Evolutionary conservation across 2,888 invertebrate species (phyloP), one percentile per base, ranked within the genome.

Genomic region (Sinotaia quadrata): DNA sequence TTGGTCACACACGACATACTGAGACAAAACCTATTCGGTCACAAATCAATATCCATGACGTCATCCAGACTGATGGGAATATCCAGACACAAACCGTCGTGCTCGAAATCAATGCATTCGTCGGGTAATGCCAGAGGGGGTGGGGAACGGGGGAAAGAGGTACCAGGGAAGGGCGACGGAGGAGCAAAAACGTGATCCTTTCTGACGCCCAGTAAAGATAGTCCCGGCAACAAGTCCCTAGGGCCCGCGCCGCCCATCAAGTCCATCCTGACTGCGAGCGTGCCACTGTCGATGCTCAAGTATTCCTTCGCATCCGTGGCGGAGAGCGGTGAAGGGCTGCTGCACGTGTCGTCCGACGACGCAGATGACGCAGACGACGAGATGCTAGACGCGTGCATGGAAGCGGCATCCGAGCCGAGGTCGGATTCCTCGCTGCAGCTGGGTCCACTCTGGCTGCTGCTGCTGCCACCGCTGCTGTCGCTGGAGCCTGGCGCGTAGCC

Each of bases 401-500:
- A 65, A 4, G 65, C 65, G 24, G 44, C 56, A 21, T 65, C 56
- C 29, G 41, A 31, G 7, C 65, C 56, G 5, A 44, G 56, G 21
- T 65, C 56, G 7, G 65, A 56, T 15, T 63, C 65, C 33, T 65
- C 65, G 47, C 56, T 65, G 33, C 4, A 15, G 3, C 33, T 36
- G 36, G 33, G 4, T 7, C 12, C 47, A 18, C 12, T 37, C 18
- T 37, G 31, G 3, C 15, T 41, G 4, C 60, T 21, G 44, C 29
- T 60, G 4, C 31, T 29, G 47, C 60, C 21, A 7, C 37, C 34
- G 58, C 58, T 21, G 21, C 36, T 15, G 15, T 4, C 27, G 2
- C 74, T 52, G 69, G 66, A 67, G 75, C 74, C 58, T 2, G 67
- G 54, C 8, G 75, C 73, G 37, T 78, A 79, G 1, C 83, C 84